A percentile compares a stretch with the other conserved stretches of the same genome.
These are phyloP conservation scores for Gisinianus flammeolus DNA, from an alignment of 2,888 invertebrate genomes.

Conservation along the genomic window DNA sequence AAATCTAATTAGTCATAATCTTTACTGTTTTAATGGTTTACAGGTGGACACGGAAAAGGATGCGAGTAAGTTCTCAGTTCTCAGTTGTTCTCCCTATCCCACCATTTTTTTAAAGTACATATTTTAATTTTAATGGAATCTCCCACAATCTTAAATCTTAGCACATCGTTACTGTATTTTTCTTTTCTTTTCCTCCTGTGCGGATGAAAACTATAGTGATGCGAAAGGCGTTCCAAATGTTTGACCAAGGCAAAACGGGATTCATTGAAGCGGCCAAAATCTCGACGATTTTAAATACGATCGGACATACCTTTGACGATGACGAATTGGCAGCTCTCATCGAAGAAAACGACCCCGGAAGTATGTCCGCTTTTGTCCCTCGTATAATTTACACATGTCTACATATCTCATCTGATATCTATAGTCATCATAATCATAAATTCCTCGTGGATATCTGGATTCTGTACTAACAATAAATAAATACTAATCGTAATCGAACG, in stretches of 20 bases:
- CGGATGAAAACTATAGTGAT: slow-evolving; percentile 68
- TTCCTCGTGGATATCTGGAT: not conserved
- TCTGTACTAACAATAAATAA: too few relatives aligned
- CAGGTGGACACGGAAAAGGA: slow-evolving; percentile 53
- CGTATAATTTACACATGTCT: not conserved
- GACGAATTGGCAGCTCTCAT: slow-evolving; percentile 86
- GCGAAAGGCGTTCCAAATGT: slow-evolving; percentile 96
- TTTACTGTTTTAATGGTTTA: slow-evolving; percentile 21
- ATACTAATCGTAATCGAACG: too few relatives aligned
- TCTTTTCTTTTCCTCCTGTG: not conserved
- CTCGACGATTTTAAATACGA: slow-evolving; percentile 89
- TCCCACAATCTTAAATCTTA: not conserved
- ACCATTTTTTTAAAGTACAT: not conserved
- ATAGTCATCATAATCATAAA: not conserved
- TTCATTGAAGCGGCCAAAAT: slow-evolving; percentile 67
- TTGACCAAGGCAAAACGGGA: slow-evolving; percentile 74
- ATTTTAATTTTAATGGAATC: not conserved
- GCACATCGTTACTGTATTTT: not conserved
- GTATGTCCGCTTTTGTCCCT: slow-evolving; percentile 61
- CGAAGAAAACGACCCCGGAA: slow-evolving; percentile 88
- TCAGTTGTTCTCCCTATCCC: not conserved
- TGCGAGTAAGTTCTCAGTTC: slow-evolving; percentile 46
- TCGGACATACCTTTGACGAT: slow-evolving; percentile 94
- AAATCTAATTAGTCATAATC: not conserved
- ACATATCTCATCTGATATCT: not conserved